Conservation (phyloP, 2,113 vertebrate species). For the Tragelaphus buxtoni region DNA sequence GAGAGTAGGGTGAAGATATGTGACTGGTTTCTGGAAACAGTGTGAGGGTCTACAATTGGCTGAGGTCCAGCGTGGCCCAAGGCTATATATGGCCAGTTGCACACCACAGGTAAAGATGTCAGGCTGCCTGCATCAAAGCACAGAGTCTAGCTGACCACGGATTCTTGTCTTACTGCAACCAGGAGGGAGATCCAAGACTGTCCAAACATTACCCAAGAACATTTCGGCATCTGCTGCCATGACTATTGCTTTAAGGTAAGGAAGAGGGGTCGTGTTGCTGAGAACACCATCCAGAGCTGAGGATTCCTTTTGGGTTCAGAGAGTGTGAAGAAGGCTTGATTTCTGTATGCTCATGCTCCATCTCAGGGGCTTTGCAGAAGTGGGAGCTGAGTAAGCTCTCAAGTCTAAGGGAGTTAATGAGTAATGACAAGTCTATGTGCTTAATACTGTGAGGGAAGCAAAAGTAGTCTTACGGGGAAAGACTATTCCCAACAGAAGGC, state of each 20-base stretch:
- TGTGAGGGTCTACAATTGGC: not conserved
- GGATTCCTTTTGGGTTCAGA: not conserved
- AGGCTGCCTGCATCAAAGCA: not conserved
- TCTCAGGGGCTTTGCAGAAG: not conserved
- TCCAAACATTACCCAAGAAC: slow-evolving; percentile 63
- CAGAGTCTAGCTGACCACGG: not conserved
- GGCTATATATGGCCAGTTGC: not conserved
- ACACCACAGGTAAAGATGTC: not conserved
- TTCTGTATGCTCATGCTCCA: not conserved
- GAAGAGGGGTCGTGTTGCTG: not conserved
- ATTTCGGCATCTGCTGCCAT: slow-evolving; percentile 68
- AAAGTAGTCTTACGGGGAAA: not conserved
- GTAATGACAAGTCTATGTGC: not conserved
- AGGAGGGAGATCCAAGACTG: slow-evolving; percentile 59
- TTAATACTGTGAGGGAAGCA: not conserved
- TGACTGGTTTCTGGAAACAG: not conserved
- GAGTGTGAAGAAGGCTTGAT: not conserved
- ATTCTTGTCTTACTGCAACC: slow-evolving; percentile 56
- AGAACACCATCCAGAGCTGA: not conserved
- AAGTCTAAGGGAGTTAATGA: not conserved
- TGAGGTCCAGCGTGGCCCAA: not conserved
- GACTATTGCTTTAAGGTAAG: slow-evolving; percentile 72
- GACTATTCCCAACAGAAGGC: not conserved
- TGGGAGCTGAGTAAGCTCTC: not conserved
- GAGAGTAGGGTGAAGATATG: not conserved